A percentile compares a stretch with the other conserved stretches of the same genome.
These are phyloP conservation scores for Apolygus lucorum DNA, from an alignment of 1,140 invertebrate genomes.

Conservation along the genomic window DNA sequence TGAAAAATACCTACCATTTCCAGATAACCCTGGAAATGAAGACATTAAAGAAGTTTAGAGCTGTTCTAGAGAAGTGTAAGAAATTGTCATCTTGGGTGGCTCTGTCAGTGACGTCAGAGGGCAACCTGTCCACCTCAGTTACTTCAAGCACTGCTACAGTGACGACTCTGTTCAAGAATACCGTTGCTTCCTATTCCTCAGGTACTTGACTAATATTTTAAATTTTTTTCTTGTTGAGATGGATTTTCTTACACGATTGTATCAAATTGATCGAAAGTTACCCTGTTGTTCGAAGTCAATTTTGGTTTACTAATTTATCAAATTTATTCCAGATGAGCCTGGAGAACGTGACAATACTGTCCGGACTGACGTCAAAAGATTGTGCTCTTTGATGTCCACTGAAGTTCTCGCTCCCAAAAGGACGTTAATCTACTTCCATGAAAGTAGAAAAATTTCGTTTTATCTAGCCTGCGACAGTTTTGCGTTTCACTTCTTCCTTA, in stretches of 20 bases:
- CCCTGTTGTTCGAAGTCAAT: too few species aligned
- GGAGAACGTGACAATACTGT: too few species aligned
- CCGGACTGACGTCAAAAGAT: constrained; percentile 18
- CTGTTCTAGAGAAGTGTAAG: constrained; percentile 71
- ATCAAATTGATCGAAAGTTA: too few species aligned
- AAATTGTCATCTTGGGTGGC: constrained; percentile 58
- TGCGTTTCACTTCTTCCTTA: constrained; percentile 19
- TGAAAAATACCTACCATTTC: too few species aligned
- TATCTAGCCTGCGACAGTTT: constrained; percentile 22
- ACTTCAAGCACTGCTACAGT: constrained; percentile 19
- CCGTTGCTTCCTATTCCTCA: neutral
- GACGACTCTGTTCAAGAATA: constrained; percentile 21
- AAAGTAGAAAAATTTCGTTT: constrained; percentile 8
- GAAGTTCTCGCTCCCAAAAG: constrained; percentile 21
- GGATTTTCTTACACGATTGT: too few species aligned
- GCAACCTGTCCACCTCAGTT: constrained; percentile 46
- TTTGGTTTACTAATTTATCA: too few species aligned
- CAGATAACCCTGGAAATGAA: constrained; percentile 70
- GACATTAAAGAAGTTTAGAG: constrained; percentile 59
- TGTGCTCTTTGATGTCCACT: constrained; percentile 5
- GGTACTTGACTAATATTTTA: neutral
- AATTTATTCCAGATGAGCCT: too few species aligned
- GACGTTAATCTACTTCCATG: constrained; percentile 6
- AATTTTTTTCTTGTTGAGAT: too few species aligned
- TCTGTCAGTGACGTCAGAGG: constrained; percentile 59